A percentile compares a stretch with the other conserved stretches of the same genome.
phyloP scores from a whole-genome alignment of 2,797 vertebrate genomes.

The Bradypodion pumilum region DNA sequence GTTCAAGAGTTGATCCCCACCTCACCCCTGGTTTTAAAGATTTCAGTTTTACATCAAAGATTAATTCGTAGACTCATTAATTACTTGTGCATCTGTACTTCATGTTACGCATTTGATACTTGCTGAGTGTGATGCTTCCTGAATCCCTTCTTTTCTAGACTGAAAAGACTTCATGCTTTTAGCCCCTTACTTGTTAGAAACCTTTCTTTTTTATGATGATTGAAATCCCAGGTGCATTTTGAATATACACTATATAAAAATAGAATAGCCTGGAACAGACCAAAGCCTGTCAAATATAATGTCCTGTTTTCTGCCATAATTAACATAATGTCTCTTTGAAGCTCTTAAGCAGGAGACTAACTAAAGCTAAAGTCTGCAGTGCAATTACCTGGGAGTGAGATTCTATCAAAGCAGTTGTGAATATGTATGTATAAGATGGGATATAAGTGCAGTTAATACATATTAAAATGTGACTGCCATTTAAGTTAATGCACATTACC shows the following conservation, averaged over 20 bases:
- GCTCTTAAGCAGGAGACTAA: no score
- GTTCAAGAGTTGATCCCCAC: not conserved
- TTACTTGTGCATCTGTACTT: not conserved
- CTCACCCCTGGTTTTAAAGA: no score
- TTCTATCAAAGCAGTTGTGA: no score
- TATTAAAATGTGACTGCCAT: no score
- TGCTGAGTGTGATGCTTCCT: not conserved
- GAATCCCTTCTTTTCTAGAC: not conserved
- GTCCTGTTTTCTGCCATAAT: no score
- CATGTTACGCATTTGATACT: not conserved
- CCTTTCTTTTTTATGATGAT: not conserved
- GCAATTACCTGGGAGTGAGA: no score
- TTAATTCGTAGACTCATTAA: not conserved
- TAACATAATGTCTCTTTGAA: no score
- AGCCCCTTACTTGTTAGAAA: not conserved
- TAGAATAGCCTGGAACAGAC: not conserved
- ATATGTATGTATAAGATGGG: no score
- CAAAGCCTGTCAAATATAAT: no score
- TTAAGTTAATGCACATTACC: not conserved
- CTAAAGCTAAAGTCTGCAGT: no score
- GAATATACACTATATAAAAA: not conserved
- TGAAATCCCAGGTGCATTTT: not conserved
- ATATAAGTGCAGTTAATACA: no score
- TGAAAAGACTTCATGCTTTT: not conserved
- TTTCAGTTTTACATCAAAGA: not conserved